Conservation (phyloP, 2,797 vertebrate genomes). For the Steatocranus sp. region DNA sequence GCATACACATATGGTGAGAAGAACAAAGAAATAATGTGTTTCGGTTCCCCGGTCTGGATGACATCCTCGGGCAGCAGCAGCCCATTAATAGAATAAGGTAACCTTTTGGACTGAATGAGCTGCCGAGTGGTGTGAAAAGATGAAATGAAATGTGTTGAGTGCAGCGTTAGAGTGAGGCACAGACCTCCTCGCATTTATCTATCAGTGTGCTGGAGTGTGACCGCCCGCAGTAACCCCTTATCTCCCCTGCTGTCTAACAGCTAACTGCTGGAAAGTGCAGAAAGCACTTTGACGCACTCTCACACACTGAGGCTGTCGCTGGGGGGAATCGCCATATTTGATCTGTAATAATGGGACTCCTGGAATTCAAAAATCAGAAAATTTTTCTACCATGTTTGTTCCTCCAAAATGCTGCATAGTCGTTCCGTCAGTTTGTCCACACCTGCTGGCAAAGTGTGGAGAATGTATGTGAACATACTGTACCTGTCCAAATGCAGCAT, state of each 20-base stretch:
- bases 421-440: neutral
- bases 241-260: neutral
- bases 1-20: neutral
- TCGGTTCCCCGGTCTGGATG: neutral
- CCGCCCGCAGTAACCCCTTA: neutral
- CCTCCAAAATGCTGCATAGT: neutral
- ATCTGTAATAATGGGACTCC: neutral
- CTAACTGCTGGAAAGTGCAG: neutral
- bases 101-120: slow-evolving; percentile 1
- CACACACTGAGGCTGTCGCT: neutral
- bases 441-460: neutral
- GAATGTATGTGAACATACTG: fast-evolving
- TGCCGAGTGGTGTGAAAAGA: neutral
- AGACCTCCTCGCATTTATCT: slow-evolving; percentile 1
- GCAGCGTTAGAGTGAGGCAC: neutral
- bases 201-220: slow-evolving; percentile 11
- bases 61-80: neutral
- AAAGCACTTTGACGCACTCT: neutral
- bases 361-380: neutral
- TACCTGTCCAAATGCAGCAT: neutral
- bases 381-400: neutral
- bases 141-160: slow-evolving; percentile 8
- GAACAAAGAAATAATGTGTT: neutral
- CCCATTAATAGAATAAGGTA: slow-evolving; percentile 6
- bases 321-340: neutral